Base-by-base conservation (phyloP, 2,113 vertebrate genomes). In the Etheostoma cragini region DNA sequence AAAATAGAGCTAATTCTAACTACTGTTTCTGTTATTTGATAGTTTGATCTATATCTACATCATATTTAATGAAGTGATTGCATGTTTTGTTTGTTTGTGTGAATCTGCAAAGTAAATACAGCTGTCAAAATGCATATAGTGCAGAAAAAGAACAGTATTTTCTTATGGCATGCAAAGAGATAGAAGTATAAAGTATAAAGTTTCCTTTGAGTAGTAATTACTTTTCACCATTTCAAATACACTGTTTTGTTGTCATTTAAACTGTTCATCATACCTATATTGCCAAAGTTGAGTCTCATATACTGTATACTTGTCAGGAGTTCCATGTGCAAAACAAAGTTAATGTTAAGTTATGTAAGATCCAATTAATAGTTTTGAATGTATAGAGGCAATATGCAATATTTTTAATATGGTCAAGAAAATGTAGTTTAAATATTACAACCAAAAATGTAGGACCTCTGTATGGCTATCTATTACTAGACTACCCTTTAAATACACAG, bases 401-500 rank as follows among this genome's bases (percentile, higher is more conserved):
- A 22, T 5, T 16, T 35, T 50, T n/a, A 45, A 64, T 53, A 83
- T 22, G 30, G 52, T 24, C n/a, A 17, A 53, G 22, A 7, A 73
- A 69, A 35, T 24, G 2, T 14, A 33, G 22, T 64, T 69, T 33
- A 53, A 75, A 71, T n/a, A 61, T 63, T 15, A 69, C 46, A 19
- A 63, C 49, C 75, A 26, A 60, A 53, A 47, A 76, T 46, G 6
- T 13, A 61, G 46, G 56, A 64, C 24, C 35, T 82, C 54, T 68
- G 38, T 54, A 38, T 46, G 26, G 62, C 69, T 79, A 84, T 86
- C 84, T 75, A 47, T 90, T 82, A 85, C 77, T 58, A 54, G 57
- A 85, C 80, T 38, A 47, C 78, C 71, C 35, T 85, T 76, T 86
- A 64, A 83, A 85, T 69, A 72, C 71, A 85, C 77, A 84, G 70